Base-by-base conservation (phyloP, 2,888 invertebrate species). In the Drosophila anceps region DNA sequence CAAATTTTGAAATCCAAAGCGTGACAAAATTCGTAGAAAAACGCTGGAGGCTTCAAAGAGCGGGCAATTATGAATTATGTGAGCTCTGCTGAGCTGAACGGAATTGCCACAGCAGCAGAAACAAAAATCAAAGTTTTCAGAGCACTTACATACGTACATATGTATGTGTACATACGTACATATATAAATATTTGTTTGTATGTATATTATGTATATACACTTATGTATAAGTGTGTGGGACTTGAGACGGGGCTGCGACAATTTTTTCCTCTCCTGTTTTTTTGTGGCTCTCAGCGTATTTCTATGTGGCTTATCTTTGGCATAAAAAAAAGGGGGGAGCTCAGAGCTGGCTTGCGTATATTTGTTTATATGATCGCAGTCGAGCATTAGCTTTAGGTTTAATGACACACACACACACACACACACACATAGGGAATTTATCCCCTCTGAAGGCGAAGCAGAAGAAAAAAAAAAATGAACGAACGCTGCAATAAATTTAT, bases 1-100 rank as follows among this genome's bases (percentile, higher is more conserved):
- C 82, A 84, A 76, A 82, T 57, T 87, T 79, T 84, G 84, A 87
- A 85, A 87, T 82, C 73, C 58, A 87, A 84, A 87, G 84, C 88
- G 81, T 84, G 76, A 85, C 73, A 81, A 75, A 78, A 82, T 85
- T 85, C 84, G 81, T 69, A 77, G 84, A 87, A 82, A 64, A 29
- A 18, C 54, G 51, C 18, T 55, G 20, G 31, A 54, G 61, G 18
- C 35, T 63, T 60, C 60, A 35, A 69, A 75, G 68, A 55, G 54
- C 43, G 33, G 60, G 64, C 69, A 78, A 66, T 78, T 74, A 74
- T 74, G 68, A 65, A 73, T 76, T 72, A 48, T 67, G 44, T 68
- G 44, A 50, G 31, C 50, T 43, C 35, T 29, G 54, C 53, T 50
- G 29, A 18, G 37, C 43, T 55, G 44, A 69, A 35, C 18, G 37